phyloP scores from a whole-genome alignment of 2,888 invertebrate genomes.

The Thalpophila matura region DNA sequence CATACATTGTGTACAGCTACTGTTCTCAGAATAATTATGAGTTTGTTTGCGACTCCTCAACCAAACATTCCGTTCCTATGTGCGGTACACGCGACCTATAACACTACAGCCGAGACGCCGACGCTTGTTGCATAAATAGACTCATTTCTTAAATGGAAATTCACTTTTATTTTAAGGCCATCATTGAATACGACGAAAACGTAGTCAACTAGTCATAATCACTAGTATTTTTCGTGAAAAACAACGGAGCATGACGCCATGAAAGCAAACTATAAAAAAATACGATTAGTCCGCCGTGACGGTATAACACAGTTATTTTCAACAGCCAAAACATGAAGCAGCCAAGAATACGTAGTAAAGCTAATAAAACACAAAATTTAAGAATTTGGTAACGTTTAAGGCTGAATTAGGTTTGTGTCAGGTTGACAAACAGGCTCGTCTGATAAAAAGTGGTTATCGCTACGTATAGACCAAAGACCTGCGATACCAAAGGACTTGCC shows the following conservation, averaged over 20 bases:
- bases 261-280: constrained; percentile 59
- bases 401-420: not conserved
- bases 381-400: constrained; percentile 30
- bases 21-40: constrained; percentile 83
- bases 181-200: constrained; percentile 72
- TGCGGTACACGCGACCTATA: constrained; percentile 80
- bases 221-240: constrained; percentile 75
- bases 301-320: constrained; percentile 61
- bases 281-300: constrained; percentile 58
- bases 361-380: constrained; percentile 47
- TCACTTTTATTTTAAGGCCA: constrained; percentile 80
- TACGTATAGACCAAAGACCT: not conserved
- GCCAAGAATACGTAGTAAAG: constrained; percentile 48
- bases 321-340: constrained; percentile 55
- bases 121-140: constrained; percentile 86
- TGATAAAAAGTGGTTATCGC: not conserved
- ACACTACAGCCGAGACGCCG: constrained; percentile 79
- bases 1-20: constrained; percentile 76
- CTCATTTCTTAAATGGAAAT: constrained; percentile 85
- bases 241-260: constrained; percentile 67
- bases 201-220: constrained; percentile 73
- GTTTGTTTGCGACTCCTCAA: constrained; percentile 87
- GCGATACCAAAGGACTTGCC: not conserved
- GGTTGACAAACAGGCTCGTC: constrained; percentile 1
- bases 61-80: constrained; percentile 85